Conservation (phyloP, 53 echinoderm and acorn worm genomes). For the Glandiceps talaboti region DNA sequence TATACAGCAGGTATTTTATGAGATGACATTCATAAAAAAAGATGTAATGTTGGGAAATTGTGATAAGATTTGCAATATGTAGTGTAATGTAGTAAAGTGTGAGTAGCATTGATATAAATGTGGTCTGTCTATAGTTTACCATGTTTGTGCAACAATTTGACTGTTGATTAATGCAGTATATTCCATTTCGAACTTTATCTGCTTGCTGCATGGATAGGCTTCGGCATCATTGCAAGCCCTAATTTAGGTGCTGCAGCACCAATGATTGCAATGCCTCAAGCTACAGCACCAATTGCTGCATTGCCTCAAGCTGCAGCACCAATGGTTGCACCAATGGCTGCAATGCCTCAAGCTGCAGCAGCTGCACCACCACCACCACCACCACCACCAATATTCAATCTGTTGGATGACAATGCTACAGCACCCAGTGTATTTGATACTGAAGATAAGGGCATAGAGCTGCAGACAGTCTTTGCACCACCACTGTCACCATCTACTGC, state of each 20-base stretch:
- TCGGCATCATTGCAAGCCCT: not conserved
- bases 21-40: no score
- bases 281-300: not conserved
- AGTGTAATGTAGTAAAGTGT: no score
- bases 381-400: constrained; percentile 2
- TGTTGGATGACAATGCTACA: constrained; percentile 4
- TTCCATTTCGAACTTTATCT: no score
- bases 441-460: not conserved
- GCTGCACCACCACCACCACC: not conserved
- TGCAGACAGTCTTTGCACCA: constrained; percentile 15
- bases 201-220: no score
- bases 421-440: not conserved
- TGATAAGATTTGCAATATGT: no score
- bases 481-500: constrained; percentile 31
- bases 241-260: no score
- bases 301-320: not conserved
- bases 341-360: constrained; percentile 1
- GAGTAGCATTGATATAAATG: no score
- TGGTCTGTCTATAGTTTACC: no score
- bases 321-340: not conserved
- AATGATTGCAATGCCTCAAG: not conserved
- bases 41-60: no score
- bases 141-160: no score
- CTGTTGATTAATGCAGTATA: no score
- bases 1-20: no score